These are phyloP conservation scores for Drosophila melanosoma DNA, from an alignment of 2,888 invertebrate species.

Conservation along the genomic window DNA sequence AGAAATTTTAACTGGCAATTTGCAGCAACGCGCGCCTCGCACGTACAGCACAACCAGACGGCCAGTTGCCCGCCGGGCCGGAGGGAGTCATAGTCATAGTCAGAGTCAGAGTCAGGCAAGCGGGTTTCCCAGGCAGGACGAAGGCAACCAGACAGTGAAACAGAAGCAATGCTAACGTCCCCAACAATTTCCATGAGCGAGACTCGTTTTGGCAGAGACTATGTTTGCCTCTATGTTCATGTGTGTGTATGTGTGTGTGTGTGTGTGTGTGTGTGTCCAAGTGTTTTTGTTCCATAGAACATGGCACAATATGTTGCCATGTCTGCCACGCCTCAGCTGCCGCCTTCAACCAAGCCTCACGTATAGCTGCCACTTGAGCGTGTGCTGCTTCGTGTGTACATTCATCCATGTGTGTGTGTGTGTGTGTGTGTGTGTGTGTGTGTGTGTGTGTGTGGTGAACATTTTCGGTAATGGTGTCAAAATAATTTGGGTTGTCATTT, in stretches of 20 bases:
- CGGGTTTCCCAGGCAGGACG: not conserved
- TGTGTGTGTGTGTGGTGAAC: slow-evolving; percentile 43
- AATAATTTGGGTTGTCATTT: slow-evolving; percentile 77
- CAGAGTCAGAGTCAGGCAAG: not conserved
- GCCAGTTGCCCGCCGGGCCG: slow-evolving; percentile 21
- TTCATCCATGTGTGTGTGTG: slow-evolving; percentile 12
- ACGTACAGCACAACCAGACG: slow-evolving; percentile 53
- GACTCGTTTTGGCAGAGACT: slow-evolving; percentile 16
- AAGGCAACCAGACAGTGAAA: slow-evolving; percentile 27
- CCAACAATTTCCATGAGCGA: slow-evolving; percentile 57
- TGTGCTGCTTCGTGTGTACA: slow-evolving; percentile 6
- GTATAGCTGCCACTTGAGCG: slow-evolving; percentile 59
- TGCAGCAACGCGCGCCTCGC: slow-evolving; percentile 71
- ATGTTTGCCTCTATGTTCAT: slow-evolving; percentile 1
- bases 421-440: slow-evolving; percentile 32
- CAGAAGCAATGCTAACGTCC: slow-evolving; percentile 45
- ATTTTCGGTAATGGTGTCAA: slow-evolving; percentile 77
- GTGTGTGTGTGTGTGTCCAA: slow-evolving; percentile 18
- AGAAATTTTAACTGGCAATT: slow-evolving; percentile 80
- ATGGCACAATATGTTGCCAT: slow-evolving; percentile 77
- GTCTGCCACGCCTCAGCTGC: slow-evolving; percentile 53
- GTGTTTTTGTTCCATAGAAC: slow-evolving; percentile 66
- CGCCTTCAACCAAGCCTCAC: slow-evolving; percentile 30
- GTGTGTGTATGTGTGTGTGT: slow-evolving; percentile 23
- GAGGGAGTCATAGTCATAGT: slow-evolving; percentile 6